Evolutionary conservation across 2,888 invertebrate genomes (phyloP).

Genomic region (Eristalis tenax): DNA sequence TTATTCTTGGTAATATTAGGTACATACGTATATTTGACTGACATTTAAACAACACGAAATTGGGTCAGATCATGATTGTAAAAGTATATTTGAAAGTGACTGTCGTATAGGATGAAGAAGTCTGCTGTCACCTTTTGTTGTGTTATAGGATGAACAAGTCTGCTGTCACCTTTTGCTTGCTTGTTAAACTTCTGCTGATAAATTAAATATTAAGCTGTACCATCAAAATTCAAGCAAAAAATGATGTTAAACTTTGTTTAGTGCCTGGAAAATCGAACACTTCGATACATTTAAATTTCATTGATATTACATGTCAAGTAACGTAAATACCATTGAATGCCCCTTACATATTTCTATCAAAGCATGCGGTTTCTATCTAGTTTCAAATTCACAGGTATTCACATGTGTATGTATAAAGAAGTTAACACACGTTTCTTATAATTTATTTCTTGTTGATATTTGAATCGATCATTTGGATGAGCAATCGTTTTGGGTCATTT

Average conservation of each 20-base stretch:
- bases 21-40: conserved; percentile 44
- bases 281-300: conserved; percentile 25
- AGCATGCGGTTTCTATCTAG: neutral
- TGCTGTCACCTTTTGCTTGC: conserved; percentile 7
- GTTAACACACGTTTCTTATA: neutral
- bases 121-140: conserved; percentile 23
- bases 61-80: conserved; percentile 55
- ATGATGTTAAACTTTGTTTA: conserved; percentile 34
- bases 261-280: conserved; percentile 30
- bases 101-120: conserved; percentile 48
- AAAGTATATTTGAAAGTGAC: conserved; percentile 49
- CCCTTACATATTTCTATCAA: neutral
- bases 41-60: conserved; percentile 64
- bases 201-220: neutral
- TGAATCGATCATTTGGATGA: conserved; percentile 20
- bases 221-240: neutral
- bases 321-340: conserved; percentile 7
- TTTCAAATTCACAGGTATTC: conserved; percentile 4
- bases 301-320: conserved; percentile 46
- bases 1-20: conserved; percentile 41
- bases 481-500: conserved; percentile 6
- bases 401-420: neutral
- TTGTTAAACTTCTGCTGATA: neutral
- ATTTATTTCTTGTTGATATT: conserved; percentile 23
- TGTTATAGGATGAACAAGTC: conserved; percentile 49